Percentiles rank a stretch among this genome's conserved stretches.
Conservation (phyloP, 2,113 vertebrate genomes). For the Amazona guildingii region DNA sequence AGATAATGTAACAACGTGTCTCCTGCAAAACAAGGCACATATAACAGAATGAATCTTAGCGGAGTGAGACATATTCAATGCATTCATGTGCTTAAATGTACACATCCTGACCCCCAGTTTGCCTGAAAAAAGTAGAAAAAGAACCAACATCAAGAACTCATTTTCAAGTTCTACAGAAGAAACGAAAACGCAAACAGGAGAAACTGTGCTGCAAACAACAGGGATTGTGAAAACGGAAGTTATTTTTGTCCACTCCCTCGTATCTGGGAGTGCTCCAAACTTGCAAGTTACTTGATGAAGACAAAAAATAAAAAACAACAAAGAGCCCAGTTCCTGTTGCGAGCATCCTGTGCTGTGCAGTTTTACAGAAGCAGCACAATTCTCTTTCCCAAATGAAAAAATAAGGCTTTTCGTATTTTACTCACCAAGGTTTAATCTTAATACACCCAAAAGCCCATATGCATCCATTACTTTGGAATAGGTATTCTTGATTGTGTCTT, state of each 20-base stretch:
- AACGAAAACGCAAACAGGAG: neutral
- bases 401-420: neutral
- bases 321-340: neutral
- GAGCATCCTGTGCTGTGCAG: neutral
- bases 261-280: neutral
- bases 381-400: neutral
- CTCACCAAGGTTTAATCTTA: conserved; percentile 95
- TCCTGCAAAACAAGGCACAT: conserved; percentile 70
- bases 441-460: conserved; percentile 93
- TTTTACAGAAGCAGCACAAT: neutral
- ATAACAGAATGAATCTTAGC: neutral
- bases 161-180: neutral
- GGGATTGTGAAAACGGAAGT: neutral
- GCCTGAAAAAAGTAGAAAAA: neutral
- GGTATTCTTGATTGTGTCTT: conserved; percentile 89
- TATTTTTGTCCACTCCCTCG: conserved; percentile 12
- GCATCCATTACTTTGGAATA: conserved; percentile 95
- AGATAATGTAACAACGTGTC: conserved; percentile 92
- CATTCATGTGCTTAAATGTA: neutral
- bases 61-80: neutral
- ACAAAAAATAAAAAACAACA: neutral
- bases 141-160: neutral
- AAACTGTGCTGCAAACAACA: neutral
- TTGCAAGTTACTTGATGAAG: neutral
- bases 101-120: neutral